Evolutionary conservation across 1,140 invertebrate species (phyloP).

Genomic region (Sesamia nonagrioides): DNA sequence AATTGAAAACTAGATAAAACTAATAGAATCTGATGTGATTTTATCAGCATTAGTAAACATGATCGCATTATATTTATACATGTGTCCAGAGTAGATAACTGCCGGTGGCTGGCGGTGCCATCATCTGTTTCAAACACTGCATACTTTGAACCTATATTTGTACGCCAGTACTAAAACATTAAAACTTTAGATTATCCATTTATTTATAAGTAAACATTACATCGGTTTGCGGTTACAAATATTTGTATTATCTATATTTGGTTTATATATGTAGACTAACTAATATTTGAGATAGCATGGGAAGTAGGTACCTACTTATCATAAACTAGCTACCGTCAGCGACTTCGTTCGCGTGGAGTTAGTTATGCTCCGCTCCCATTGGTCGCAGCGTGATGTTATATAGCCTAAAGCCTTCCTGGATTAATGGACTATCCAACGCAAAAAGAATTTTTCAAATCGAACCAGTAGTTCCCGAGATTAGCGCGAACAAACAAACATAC

Average conservation of each 20-base stretch:
- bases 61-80: conserved; percentile 4
- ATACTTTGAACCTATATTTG: conserved; percentile 34
- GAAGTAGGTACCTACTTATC: not conserved
- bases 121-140: conserved; percentile 62
- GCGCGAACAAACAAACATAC: too few relatives aligned
- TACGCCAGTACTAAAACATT: not conserved
- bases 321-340: too few relatives aligned
- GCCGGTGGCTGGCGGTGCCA: conserved; percentile 75
- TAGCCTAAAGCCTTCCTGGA: too few relatives aligned
- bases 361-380: too few relatives aligned
- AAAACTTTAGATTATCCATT: conserved; percentile 7
- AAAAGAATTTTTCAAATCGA: too few relatives aligned
- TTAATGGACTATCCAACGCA: too few relatives aligned
- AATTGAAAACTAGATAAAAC: conserved; percentile 20
- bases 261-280: not conserved
- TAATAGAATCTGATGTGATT: conserved; percentile 19
- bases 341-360: too few relatives aligned
- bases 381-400: too few relatives aligned
- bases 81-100: conserved; percentile 57
- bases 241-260: conserved; percentile 9
- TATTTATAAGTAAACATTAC: conserved; percentile 22
- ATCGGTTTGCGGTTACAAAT: not conserved
- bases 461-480: too few relatives aligned
- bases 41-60: conserved; percentile 15
- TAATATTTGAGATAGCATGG: conserved; percentile 6